Base-by-base conservation (phyloP, 1,140 invertebrate genomes). In the Chironomus striatipennis region DNA sequence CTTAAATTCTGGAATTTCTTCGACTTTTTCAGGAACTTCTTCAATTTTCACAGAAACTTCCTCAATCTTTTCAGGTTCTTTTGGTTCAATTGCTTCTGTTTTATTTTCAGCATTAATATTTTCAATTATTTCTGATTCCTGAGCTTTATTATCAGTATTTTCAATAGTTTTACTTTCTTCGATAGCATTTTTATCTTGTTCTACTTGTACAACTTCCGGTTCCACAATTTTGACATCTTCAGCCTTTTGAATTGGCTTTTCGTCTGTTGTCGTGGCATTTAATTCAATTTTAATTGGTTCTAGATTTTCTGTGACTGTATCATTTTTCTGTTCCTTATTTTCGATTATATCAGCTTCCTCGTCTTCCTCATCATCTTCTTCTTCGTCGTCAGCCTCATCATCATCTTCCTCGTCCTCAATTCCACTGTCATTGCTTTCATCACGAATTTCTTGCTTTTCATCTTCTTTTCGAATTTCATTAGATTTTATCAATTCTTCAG, bases 371-470 rank as follows among this genome's bases (percentile, higher is more conserved):
- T 76, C 75, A 20, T 77, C 76, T n/a, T 57, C 47, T n/a, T 57
- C n/a, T 5, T 5, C 4, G 4, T 57, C 47, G 12, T 57, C 47
- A n/a, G 12, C 47, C 5, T 57, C 47, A 5, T 57, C 77, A 34
- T 78, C 77, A 43, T 77, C 76, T 72, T 79, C 76, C 65, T 78
- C 75, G 34, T 78, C 76, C 18, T 76, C 76, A 57, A 73, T 74
- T 21, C 77, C 77, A 67, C 75, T 75, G 43, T 76, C 78, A 15
- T 78, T 76, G 21, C 77, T 76, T 75, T 78, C 76, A 72, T 74
- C 75, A 74, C 76, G 75, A 34, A 75, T 75, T 76, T 75, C 75
- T 73, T 75, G 70, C 76, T 75, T 75, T 75, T 43, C n/a, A 20
- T 74, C 47, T 75, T 76, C 67, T 74, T 64, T 76, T 34, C 8